Percentiles rank a stretch among this genome's conserved stretches.
Evolutionary conservation across 2,888 invertebrate species (phyloP).

Genomic region (Mesorhabditis belari): DNA sequence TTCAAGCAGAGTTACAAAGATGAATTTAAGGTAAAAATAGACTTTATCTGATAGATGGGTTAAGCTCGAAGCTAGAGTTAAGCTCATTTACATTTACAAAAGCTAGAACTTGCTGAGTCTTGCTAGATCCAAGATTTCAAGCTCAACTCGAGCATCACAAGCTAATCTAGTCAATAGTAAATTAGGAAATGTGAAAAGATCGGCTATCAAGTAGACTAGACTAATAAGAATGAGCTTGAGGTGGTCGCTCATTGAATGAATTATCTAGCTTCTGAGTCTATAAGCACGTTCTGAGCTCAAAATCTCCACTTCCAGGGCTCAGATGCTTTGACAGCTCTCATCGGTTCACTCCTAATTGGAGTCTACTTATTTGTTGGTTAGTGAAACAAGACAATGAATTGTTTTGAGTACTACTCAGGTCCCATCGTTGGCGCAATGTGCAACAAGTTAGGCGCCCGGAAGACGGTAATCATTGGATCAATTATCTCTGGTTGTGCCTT

Average conservation of each 20-base stretch:
- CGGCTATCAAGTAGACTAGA: no score
- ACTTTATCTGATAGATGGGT: not conserved
- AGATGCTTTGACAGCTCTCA: conserved; percentile 69
- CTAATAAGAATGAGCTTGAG: no score
- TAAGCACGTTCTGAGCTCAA: no score
- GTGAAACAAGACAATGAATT: not conserved
- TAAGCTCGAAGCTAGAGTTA: no score
- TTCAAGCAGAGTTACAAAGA: conserved; percentile 66
- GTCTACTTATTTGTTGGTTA: conserved; percentile 70
- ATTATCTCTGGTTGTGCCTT: conserved; percentile 57
- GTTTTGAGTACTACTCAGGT: conserved; percentile 60
- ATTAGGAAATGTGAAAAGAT: no score
- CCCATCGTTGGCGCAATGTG: conserved; percentile 88
- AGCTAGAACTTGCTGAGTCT: no score
- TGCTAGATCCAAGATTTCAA: no score
- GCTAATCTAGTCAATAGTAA: no score
- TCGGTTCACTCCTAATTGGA: conserved; percentile 81
- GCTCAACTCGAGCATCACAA: no score
- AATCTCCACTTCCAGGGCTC: conserved; percentile 60
- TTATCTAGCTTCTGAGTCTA: no score
- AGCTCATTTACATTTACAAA: no score
- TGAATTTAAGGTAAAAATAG: conserved; percentile 63
- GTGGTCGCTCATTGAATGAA: no score
- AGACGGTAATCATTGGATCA: conserved; percentile 74
- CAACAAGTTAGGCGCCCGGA: conserved; percentile 83